Percentiles rank a stretch among this genome's conserved stretches.
phyloP scores from a whole-genome alignment of 2,888 invertebrate genomes.

The Drosophila yooni region DNA sequence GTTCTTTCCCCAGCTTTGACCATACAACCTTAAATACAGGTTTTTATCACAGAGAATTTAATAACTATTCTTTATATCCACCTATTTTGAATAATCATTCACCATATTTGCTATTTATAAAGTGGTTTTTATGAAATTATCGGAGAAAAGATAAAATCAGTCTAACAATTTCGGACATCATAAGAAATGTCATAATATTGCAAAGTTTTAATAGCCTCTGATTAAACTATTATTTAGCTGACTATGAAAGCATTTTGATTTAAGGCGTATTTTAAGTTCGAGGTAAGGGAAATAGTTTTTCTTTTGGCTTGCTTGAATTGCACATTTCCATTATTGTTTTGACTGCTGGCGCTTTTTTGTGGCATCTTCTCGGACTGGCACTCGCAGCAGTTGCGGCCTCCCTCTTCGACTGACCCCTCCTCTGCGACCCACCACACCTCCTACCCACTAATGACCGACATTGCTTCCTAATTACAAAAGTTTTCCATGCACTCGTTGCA shows the following conservation, averaged over 20 bases:
- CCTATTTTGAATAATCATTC: no score
- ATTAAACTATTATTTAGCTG: not conserved
- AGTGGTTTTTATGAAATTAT: not conserved
- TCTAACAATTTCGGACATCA: not conserved
- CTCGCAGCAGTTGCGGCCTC: conserved; percentile 5
- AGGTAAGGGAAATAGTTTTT: conserved; percentile 5
- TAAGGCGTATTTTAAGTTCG: conserved; percentile 32
- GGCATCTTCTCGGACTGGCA: conserved; percentile 45
- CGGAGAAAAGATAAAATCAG: not conserved
- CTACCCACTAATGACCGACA: conserved; percentile 78
- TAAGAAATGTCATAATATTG: not conserved
- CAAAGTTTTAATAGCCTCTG: not conserved
- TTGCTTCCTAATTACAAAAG: conserved; percentile 82
- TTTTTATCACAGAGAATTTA: not conserved
- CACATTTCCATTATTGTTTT: conserved; percentile 77
- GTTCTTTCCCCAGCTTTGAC: not conserved
- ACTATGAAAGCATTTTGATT: not conserved
- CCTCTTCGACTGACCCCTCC: not conserved
- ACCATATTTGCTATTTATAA: not conserved
- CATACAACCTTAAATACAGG: not conserved
- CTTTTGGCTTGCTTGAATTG: conserved; percentile 30
- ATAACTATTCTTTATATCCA: not conserved
- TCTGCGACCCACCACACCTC: not conserved
- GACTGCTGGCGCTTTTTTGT: conserved; percentile 69
- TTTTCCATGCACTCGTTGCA: conserved; percentile 74